Evolutionary conservation across 2,113 vertebrate genomes (phyloP).

Genomic region (Gracilinanus agilis): DNA sequence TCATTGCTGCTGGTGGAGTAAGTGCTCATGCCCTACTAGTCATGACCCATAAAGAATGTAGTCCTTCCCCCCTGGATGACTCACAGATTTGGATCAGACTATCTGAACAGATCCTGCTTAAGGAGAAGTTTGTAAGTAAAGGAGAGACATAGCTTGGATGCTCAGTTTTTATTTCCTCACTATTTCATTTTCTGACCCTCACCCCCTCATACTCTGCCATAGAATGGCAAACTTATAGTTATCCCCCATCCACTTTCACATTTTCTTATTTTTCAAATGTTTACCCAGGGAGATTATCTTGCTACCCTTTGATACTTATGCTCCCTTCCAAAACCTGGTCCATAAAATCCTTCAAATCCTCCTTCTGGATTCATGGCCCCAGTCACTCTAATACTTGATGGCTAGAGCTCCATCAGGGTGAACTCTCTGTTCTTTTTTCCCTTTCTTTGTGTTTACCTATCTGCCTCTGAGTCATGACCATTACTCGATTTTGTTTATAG

Average conservation of each 20-base stretch:
- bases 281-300: neutral
- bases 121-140: neutral
- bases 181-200: neutral
- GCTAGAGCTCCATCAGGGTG: neutral
- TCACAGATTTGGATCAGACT: neutral
- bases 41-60: neutral
- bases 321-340: neutral
- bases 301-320: neutral
- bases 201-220: neutral
- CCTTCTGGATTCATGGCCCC: neutral
- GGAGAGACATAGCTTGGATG: neutral
- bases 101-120: neutral
- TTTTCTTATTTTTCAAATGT: neutral
- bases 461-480: conserved; percentile 7
- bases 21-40: neutral
- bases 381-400: neutral
- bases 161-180: neutral
- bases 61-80: neutral
- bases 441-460: neutral
- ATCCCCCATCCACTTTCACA: neutral
- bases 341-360: neutral
- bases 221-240: neutral
- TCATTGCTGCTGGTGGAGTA: neutral
- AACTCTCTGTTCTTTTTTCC: neutral
- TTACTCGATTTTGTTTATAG: conserved; percentile 32